Base-by-base conservation (phyloP, 2,113 vertebrate species). In the Neolamprologus sp. region DNA sequence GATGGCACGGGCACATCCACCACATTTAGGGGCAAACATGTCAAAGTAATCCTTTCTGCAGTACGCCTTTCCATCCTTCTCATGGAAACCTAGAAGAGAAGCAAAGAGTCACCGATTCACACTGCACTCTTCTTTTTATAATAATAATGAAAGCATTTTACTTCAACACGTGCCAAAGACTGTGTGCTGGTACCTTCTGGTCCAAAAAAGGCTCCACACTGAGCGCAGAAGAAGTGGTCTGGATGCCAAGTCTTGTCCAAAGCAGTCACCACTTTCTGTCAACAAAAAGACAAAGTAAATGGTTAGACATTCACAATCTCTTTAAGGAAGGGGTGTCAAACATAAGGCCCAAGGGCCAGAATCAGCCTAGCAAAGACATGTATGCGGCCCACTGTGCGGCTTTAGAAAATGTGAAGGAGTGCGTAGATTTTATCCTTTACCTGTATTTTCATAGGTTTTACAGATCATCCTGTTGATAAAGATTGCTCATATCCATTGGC, bases 11-110 rank as follows among this genome's bases (percentile, higher is more conserved):
- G 97, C 91, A 45, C 98, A 99, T 88, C 98, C 98, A 1, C 98
- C 98, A 80, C 98, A 99, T 93, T 99, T 99, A n/a, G 98, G 98
- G 4, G 98, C 98, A 19, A 99, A 99, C 97, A 98, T 99, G 90
- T 99, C 97, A 6, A 99, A 99, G 95, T 99, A 99, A 96, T 99
- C 98, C 93, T 98, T 99, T 86, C 98, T 97, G 93, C 98, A 99
- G 88, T 97, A 99, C 4, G 98, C 98, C 88, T 99, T 99, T 49
- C 98, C 98, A 2, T 99, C 98, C 85, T 98, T 98, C 96, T 99
- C 98, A 1, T 99, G 98, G 95, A 99, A 99, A 40, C 98, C 98
- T 99, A 85, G 54, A 80, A 21, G 78, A 68, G 81, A 89, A 90
- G 82, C 51, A 87, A 45, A 83, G 40, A 81, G 17, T 81, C 58